Evolutionary conservation across 1,140 invertebrate species (phyloP), one percentile per base, ranked within the genome.

Genomic region (Rhopalosiphum maidis): DNA sequence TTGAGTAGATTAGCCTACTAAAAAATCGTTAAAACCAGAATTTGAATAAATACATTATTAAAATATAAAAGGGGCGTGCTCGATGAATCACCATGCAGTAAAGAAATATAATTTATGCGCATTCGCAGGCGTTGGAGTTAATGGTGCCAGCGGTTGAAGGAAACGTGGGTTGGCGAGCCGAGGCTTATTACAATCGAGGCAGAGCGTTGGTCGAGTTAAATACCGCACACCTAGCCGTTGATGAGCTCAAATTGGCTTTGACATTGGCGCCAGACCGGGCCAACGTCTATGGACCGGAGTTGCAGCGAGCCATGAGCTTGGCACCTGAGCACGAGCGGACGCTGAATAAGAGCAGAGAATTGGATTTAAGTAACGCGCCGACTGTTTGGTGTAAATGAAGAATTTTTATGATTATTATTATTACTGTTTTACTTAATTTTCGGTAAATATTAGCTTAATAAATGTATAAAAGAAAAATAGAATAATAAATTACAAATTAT

Each of bases 121-220:
- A 94, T 37, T 15, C 6, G 18, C n/a, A 94, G 94, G 94, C 94
- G 41, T 86, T 94, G n/a, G 94, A 94, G 41, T 60, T 94, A 51
- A 85, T 94, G 90, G 90, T 91, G 18, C 94, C 94, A 0, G 54
- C 46, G 30, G 93, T 94, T 0, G 82, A 92, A 9, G 30, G 46
- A 6, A 94, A 94, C 89, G 90, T 60, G 30, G n/a, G 0, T 7
- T 54, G 91, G 46, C 94, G 93, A 87, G 93, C 94, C 22, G 86
- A 94, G 41, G 90, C 93, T 21, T 94, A 88, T 86, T 88, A 82
- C n/a, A 92, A 92, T 5, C 93, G 93, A 21, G 85, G 68, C 11
- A 68, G 6, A 11, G 90, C 88, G 25, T 30, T 92, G 46, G 30
- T 87, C 51, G 86, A 91, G 46, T 86, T 91, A 41, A 41, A 88